Base-by-base conservation (phyloP, 2,113 vertebrate genomes). In the Corythoichthys haematopterus region DNA sequence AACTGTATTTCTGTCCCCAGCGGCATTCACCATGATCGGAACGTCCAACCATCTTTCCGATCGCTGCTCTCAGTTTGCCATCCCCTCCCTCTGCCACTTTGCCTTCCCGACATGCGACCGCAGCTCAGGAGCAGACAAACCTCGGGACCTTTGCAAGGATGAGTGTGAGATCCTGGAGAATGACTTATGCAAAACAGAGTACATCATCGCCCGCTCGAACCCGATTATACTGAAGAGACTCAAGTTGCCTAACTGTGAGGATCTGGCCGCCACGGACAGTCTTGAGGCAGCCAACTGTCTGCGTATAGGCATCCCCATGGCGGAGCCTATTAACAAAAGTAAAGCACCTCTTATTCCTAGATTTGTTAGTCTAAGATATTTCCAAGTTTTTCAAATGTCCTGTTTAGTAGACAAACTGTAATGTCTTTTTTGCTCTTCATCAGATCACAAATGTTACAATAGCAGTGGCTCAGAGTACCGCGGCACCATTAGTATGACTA, bases 21-120 rank as follows among this genome's bases (percentile, higher is more conserved):
- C 96, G 4, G 97, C 97, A 68, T 98, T 99, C 93, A 99, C 97
- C 76, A 99, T 99, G 97, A 99, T 99, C 14, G 97, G 97, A 79
- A 98, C 97, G 0, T 98, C 97, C 82, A 99, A 96, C 81, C 97
- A 99, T 46, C 80, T 99, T 65, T 99, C 97, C 0, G 97, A 99
- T 13, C 96, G 97, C 37, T 99, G 97, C 76, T 99, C 97, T 1
- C 94, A 96, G 93, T 99, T 98, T 0, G 97, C 97, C 76, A 99
- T 99, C 72, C 97, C 97, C 0, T 99, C 96, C 0, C 90, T 99
- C 55, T 99, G 97, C 86, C 97, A 99, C 90, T 99, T 98, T 0
- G 97, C 97, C 83, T 99, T 99, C 85, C 97, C 97, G 0, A 95
- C 96, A 33, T 99, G 97, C 0, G 96, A 98, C 16, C 94, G 97